Conservation (phyloP, 1,140 invertebrate species). For the Sipha flava region DNA sequence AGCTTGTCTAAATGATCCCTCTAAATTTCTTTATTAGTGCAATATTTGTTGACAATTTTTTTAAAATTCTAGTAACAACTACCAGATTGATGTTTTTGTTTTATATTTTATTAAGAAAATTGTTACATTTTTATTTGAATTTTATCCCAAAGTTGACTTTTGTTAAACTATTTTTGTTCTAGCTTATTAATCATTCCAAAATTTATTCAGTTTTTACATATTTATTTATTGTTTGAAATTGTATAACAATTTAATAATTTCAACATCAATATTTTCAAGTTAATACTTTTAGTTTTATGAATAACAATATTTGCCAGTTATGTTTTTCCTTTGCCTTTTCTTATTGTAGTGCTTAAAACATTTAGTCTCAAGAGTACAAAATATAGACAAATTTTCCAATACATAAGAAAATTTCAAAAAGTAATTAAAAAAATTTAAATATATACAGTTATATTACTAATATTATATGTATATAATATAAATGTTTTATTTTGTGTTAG, state of each 20-base stretch:
- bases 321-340: neutral
- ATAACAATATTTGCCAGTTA: neutral
- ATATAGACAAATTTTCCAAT: neutral
- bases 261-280: neutral
- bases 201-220: neutral
- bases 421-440: neutral
- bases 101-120: constrained; percentile 25
- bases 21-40: constrained; percentile 18
- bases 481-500: constrained; percentile 24
- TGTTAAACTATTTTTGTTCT: constrained; percentile 23
- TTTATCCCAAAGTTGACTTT: constrained; percentile 25
- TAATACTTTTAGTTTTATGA: neutral
- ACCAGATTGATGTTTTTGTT: constrained; percentile 30
- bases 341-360: neutral
- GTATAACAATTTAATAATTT: neutral
- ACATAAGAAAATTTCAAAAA: neutral
- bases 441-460: constrained; percentile 3
- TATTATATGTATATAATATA: constrained; percentile 20
- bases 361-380: constrained; percentile 17
- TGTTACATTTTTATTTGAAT: constrained; percentile 19
- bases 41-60: constrained; percentile 24
- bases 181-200: constrained; percentile 32
- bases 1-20: constrained; percentile 11
- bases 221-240: neutral
- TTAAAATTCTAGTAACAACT: constrained; percentile 25